Evolutionary conservation across 2,888 invertebrate genomes (phyloP), one percentile per base, ranked within the genome.

Genomic region (Caenorhabditis angaria): DNA sequence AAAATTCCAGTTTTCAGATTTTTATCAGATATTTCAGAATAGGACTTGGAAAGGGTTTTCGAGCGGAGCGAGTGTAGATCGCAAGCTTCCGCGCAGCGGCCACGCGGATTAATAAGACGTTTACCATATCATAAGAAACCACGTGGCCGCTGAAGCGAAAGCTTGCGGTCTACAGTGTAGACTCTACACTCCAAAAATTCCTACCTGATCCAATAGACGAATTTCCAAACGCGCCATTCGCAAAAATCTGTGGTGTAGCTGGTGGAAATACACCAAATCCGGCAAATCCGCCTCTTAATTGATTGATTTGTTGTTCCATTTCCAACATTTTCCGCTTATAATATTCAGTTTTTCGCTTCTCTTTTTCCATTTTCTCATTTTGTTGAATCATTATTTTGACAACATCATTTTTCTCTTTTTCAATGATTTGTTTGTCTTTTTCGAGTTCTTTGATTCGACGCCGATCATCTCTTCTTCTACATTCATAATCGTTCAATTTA

Each of bases 371-470:
- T 28, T 67, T 72, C n/a, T 54, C 61, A 53, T 67, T 72, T 20
- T 57, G 55, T 48, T 67, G 67, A 22, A 72, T 41, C 48, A 72
- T 41, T 50, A 72, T 67, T 50, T 63, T 66, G 29, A 67, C 64
- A 41, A 72, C 41, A 48, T 72, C 72, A 32, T 66, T 63, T 55
- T 72, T 72, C 58, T 72, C 75, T 22, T 65, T 65, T 32, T 67
- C 67, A 28, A 29, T 35, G 35, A 56, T 32, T 6, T 57, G 61
- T 35, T 72, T 72, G 50, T 72, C 75, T 28, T 65, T 65, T 56
- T 73, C 72, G 32, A 76, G 27, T 32, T 76, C 65, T 22, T 69
- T 73, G 29, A 70, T 65, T 22, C 50, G 27, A 29, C 65, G 29
- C 22, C 66, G 61, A 53, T 72, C 69, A 24, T 47, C 50, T n/a